These are phyloP conservation scores for Morphnarchus princeps DNA, from an alignment of 2,113 vertebrate species.

Conservation along the genomic window DNA sequence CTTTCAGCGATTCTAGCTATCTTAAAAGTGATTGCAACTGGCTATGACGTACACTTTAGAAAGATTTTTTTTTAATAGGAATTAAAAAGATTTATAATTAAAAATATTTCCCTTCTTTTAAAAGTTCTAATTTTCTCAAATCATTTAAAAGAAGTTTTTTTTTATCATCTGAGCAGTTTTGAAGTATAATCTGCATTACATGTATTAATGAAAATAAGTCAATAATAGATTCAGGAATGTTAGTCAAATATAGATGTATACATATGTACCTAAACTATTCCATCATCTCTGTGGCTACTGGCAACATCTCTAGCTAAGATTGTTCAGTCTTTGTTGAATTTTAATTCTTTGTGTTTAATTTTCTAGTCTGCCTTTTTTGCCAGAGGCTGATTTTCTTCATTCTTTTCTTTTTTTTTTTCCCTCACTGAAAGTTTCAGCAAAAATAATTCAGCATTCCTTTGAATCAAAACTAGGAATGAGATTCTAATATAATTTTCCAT, in stretches of 20 bases:
- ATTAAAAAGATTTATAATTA: neutral
- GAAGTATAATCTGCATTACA: neutral
- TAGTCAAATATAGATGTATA: neutral
- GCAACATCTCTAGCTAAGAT: neutral
- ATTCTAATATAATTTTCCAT: neutral
- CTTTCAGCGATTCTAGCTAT: neutral
- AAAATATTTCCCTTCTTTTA: neutral
- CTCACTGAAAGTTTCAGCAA: neutral
- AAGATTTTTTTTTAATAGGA: neutral
- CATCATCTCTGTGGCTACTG: neutral
- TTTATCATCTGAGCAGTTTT: neutral
- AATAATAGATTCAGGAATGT: neutral
- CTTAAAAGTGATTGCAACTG: neutral
- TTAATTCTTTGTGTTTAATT: neutral
- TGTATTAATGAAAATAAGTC: neutral
- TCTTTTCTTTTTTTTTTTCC: neutral
- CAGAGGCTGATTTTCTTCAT: neutral
- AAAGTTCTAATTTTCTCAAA: neutral
- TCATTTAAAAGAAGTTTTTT: neutral
- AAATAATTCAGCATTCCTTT: neutral
- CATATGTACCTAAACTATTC: rapidly evolving
- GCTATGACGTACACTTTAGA: neutral
- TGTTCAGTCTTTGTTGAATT: neutral
- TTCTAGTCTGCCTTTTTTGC: neutral
- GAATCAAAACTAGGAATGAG: neutral